Evolutionary conservation across 2,888 invertebrate genomes (phyloP).

Genomic region (Priocnemis perturbator): DNA sequence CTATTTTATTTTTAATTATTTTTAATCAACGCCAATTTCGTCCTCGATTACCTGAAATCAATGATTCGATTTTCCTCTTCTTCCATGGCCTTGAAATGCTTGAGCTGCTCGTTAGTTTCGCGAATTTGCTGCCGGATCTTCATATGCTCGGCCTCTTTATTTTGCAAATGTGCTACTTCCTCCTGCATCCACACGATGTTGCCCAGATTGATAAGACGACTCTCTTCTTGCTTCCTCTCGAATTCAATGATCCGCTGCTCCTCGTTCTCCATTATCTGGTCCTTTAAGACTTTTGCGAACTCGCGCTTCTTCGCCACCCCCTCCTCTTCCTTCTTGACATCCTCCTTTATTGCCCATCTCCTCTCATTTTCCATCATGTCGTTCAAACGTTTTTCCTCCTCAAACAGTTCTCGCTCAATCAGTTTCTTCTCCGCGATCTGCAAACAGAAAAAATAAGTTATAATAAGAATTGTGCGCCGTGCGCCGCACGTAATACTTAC

Average conservation of each 20-base stretch:
- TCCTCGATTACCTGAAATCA: conserved; percentile 77
- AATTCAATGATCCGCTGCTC: conserved; percentile 78
- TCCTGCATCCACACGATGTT: conserved; percentile 81
- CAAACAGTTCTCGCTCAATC: conserved; percentile 69
- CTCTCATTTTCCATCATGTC: conserved; percentile 85
- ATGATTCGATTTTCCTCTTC: conserved; percentile 82
- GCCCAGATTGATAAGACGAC: conserved; percentile 79
- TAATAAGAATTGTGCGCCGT: too few species aligned
- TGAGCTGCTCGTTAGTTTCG: conserved; percentile 79
- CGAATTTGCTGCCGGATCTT: conserved; percentile 64
- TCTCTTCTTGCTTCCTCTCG: conserved; percentile 83
- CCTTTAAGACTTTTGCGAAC: conserved; percentile 79
- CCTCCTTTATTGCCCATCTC: conserved; percentile 77
- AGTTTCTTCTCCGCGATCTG: conserved; percentile 72
- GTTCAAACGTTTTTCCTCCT: conserved; percentile 78
- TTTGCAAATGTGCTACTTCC: conserved; percentile 78
- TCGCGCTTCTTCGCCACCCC: conserved; percentile 74
- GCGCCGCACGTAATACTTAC: too few species aligned
- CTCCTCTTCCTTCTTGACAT: conserved; percentile 78
- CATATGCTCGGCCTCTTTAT: conserved; percentile 58
- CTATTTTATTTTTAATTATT: too few species aligned
- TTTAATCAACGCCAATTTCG: not conserved
- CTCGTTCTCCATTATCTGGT: conserved; percentile 78
- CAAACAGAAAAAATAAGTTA: conserved; percentile 14
- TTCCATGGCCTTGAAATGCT: conserved; percentile 80